Evolutionary conservation across 2,888 invertebrate genomes (phyloP).

Genomic region (Epistrophella euchroma): DNA sequence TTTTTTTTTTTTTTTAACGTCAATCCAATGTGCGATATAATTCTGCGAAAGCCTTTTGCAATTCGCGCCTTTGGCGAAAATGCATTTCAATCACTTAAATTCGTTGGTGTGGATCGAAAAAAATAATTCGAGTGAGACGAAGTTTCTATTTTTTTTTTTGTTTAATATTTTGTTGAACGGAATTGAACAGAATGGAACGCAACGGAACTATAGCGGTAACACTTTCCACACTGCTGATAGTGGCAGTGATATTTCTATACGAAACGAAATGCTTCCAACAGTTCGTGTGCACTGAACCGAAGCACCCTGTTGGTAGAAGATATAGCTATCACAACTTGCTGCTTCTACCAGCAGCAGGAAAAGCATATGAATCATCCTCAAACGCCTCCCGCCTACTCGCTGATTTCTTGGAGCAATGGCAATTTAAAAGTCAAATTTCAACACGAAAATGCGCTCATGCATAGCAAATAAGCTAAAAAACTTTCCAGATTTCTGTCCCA

Average conservation of each 20-base stretch:
- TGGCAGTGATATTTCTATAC: conserved; percentile 25
- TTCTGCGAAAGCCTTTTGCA: conserved; percentile 34
- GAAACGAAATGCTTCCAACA: conserved; percentile 6
- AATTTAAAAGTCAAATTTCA: conserved; percentile 75
- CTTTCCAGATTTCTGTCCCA: conserved; percentile 51
- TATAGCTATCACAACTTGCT: conserved; percentile 12
- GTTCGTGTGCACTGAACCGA: conserved; percentile 54
- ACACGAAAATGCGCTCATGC: conserved; percentile 70
- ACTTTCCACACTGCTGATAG: conserved; percentile 15
- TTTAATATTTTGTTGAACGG: background rate
- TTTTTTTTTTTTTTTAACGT: conserved; percentile 6
- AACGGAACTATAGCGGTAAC: background rate
- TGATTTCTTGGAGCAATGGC: conserved; percentile 39
- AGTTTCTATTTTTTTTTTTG: conserved; percentile 19
- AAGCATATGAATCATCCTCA: conserved; percentile 20
- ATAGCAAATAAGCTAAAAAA: conserved; percentile 72
- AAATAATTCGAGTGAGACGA: conserved; percentile 27
- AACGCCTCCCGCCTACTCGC: conserved; percentile 2
- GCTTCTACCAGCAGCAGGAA: conserved; percentile 6
- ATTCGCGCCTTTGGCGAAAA: conserved; percentile 35
- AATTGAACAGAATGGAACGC: background rate
- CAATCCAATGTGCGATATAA: conserved; percentile 41
- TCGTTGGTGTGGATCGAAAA: conserved; percentile 42
- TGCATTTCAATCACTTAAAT: conserved; percentile 67
- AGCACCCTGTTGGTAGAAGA: conserved; percentile 49